Evolutionary conservation across 2,113 vertebrate species (phyloP).

Genomic region (Ranitomeya imitator): DNA sequence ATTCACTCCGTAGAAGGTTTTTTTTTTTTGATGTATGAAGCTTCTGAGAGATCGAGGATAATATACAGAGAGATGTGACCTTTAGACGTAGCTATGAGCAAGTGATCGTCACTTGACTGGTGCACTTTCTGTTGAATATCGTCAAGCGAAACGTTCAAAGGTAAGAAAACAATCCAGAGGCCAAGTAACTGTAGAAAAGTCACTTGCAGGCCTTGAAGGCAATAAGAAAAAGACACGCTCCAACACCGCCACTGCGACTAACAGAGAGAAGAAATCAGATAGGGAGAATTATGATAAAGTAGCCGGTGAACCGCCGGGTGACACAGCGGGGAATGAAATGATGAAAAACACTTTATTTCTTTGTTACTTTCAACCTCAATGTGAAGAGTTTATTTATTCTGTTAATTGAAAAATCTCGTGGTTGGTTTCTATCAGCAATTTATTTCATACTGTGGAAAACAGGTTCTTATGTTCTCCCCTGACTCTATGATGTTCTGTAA

Average conservation of each 20-base stretch:
- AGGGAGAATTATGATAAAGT: conserved; percentile 3
- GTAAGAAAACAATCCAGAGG: conserved; percentile 26
- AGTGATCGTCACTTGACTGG: conserved; percentile 12
- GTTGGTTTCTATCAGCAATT: background rate
- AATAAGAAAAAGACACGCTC: conserved; percentile 24
- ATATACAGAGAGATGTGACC: conserved; percentile 19
- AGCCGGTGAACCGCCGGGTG: background rate
- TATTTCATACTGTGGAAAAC: background rate
- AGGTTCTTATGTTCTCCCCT: background rate
- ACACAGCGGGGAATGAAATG: background rate
- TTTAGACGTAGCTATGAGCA: background rate
- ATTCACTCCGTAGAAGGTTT: background rate
- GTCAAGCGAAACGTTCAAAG: conserved; percentile 18
- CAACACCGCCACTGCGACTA: background rate
- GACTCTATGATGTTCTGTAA: background rate
- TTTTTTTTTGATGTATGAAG: conserved; percentile 19
- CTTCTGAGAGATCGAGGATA: conserved; percentile 7
- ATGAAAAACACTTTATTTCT: conserved; percentile 3
- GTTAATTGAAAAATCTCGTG: background rate
- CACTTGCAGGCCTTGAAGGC: conserved; percentile 7
- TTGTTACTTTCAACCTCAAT: background rate
- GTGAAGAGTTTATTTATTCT: conserved; percentile 1
- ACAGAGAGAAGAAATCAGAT: background rate
- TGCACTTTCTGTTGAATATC: background rate
- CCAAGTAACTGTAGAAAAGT: conserved; percentile 5